Evolutionary conservation across 2,113 vertebrate species (phyloP).

Genomic region (Mola mola): DNA sequence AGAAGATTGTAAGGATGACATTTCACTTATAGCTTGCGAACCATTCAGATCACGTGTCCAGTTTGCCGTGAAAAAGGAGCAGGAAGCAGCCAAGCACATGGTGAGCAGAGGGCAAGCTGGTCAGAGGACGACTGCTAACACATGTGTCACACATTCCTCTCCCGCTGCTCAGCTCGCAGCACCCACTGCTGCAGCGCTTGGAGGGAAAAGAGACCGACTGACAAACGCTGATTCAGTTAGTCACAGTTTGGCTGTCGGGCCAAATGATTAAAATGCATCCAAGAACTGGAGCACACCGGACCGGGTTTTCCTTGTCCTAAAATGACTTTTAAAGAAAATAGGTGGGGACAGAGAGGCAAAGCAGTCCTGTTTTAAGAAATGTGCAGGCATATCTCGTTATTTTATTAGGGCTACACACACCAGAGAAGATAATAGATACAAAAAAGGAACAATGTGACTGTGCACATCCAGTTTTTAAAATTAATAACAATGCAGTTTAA

Average conservation of each 20-base stretch:
- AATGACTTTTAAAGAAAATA: slow-evolving; percentile 15
- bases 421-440: too few species aligned
- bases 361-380: too few species aligned
- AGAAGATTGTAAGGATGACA: background rate
- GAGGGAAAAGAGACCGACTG: slow-evolving; percentile 53
- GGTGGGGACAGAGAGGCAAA: background rate
- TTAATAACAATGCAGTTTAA: too few species aligned
- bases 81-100: slow-evolving; percentile 23
- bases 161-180: slow-evolving; percentile 50
- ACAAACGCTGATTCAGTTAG: slow-evolving; percentile 69
- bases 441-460: too few species aligned
- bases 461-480: too few species aligned
- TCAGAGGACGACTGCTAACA: slow-evolving; percentile 28
- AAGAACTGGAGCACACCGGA: slow-evolving; percentile 64
- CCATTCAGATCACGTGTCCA: background rate
- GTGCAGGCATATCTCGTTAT: too few species aligned
- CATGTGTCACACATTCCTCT: slow-evolving; percentile 70
- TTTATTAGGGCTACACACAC: too few species aligned
- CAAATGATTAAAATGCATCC: slow-evolving; percentile 65
- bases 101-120: slow-evolving; percentile 26
- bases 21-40: background rate
- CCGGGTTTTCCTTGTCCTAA: slow-evolving; percentile 46
- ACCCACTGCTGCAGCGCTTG: slow-evolving; percentile 40
- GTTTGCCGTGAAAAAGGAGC: background rate
- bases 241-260: slow-evolving; percentile 9